Percentiles rank a stretch among this genome's conserved stretches.
phyloP scores from a whole-genome alignment of 1,140 invertebrate species.

The Leptonema lineaticorne region DNA sequence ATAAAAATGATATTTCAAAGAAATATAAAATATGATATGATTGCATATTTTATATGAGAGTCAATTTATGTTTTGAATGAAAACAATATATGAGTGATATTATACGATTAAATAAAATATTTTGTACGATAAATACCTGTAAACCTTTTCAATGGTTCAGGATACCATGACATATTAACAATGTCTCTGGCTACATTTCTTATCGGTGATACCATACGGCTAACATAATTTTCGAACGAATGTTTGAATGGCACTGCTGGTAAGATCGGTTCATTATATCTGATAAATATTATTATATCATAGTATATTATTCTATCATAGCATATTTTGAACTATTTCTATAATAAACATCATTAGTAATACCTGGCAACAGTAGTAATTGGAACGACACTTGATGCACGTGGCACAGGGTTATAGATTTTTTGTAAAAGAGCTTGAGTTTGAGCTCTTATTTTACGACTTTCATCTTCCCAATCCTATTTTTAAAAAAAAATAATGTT shows the following conservation, averaged over 20 bases:
- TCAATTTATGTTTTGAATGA: neutral
- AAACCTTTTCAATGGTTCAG: slow-evolving; percentile 63
- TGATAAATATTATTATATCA: slow-evolving; percentile 19
- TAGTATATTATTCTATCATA: neutral
- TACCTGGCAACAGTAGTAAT: slow-evolving; percentile 52
- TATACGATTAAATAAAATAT: slow-evolving; percentile 1
- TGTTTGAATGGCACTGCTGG: slow-evolving; percentile 49
- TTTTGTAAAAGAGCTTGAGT: slow-evolving; percentile 71
- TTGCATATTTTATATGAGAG: neutral
- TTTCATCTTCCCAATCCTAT: slow-evolving; percentile 79
- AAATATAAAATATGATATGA: neutral
- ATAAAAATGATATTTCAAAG: too few species aligned
- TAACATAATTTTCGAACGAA: slow-evolving; percentile 66
- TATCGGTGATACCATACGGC: slow-evolving; percentile 60
- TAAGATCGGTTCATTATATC: slow-evolving; percentile 47
- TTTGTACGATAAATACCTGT: slow-evolving; percentile 59
- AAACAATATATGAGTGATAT: neutral
- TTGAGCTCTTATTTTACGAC: slow-evolving; percentile 72
- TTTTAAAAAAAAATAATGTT: neutral
- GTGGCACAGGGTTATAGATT: slow-evolving; percentile 71
- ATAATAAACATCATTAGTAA: too few species aligned
- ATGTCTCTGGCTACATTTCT: slow-evolving; percentile 59
- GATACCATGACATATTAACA: slow-evolving; percentile 63
- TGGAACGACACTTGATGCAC: slow-evolving; percentile 60
- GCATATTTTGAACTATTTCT: too few species aligned